phyloP scores from a whole-genome alignment of 2,113 vertebrate species.

The Laterallus jamaicensis region DNA sequence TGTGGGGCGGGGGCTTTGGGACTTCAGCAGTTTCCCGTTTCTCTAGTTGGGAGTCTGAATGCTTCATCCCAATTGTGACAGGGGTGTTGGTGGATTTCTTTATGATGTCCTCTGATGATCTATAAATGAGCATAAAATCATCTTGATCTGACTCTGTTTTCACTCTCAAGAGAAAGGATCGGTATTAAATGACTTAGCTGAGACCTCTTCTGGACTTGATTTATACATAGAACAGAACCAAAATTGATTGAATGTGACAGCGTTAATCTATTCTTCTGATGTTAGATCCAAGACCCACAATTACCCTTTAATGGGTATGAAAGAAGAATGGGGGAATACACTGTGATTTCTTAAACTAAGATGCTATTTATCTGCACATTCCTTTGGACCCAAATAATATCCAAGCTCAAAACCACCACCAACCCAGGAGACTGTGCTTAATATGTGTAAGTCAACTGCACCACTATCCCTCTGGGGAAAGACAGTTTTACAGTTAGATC shows the following conservation, averaged over 20 bases:
- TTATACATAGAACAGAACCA: not conserved
- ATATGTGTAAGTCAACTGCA: not conserved
- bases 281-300: not conserved
- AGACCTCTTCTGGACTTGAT: not conserved
- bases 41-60: not conserved
- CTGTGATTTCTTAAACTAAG: not conserved
- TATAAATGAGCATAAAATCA: not conserved
- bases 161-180: not conserved
- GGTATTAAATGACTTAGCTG: not conserved
- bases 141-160: not conserved
- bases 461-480: not conserved
- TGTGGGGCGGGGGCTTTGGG: not conserved
- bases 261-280: not conserved
- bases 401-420: not conserved
- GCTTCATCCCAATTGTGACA: not conserved
- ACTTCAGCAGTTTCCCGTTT: not conserved
- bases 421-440: not conserved
- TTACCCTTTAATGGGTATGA: not conserved
- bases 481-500: not conserved
- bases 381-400: not conserved
- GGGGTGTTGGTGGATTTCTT: not conserved
- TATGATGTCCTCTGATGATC: not conserved
- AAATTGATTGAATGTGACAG: not conserved
- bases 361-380: not conserved
- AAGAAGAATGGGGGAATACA: not conserved